Base-by-base conservation (phyloP, 2,797 vertebrate genomes). In the Tympanoctomys barrerae region DNA sequence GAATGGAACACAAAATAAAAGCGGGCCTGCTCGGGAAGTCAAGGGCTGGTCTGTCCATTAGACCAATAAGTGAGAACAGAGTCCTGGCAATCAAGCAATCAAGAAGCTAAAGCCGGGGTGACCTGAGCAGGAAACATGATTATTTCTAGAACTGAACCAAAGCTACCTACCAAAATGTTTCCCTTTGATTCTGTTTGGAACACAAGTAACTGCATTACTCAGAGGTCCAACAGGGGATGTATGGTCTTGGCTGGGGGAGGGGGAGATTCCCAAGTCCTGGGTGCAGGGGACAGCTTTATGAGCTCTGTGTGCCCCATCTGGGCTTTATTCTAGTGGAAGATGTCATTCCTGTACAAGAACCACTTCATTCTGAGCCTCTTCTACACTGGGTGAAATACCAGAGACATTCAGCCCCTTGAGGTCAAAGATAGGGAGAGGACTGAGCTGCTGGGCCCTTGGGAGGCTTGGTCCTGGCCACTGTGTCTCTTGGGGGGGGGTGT, bases 91-190 rank as follows among this genome's bases (percentile, higher is more conserved):
- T 97, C 85, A 92, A 54, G 86, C 80, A 49, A 31, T 5, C 0
- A 75, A 91, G 82, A 75, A 78, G 59, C 66, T 46, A 36, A 87
- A 96, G 96, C 89, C 97, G 90, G 94, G 82, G 93, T 87, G 95
- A 96, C 96, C 95, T 66, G 93, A 31, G 91, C 87, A 70, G 52
- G 28, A 95, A 92, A 97, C 80, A 92, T 1, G 10, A 86, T 94
- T 96, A 89, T 86, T 94, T 97, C 90, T 86, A 28, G 59, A 95
- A 95, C 31, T 77, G 80, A 94, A 85, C 36, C 54, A 87, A 88
- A 87, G 92, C 22, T 10, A 66, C 85, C 89, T 70, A 36, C 28
- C 87, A 78, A 52, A 78, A 52, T 84, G 75, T 75, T 93, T 96
- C 87, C 14, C 62, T 46, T 66, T 49, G 61, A 59, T 82, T 62